Conservation (phyloP, 2,113 vertebrate species). For the Balaenoptera acutorostrata region DNA sequence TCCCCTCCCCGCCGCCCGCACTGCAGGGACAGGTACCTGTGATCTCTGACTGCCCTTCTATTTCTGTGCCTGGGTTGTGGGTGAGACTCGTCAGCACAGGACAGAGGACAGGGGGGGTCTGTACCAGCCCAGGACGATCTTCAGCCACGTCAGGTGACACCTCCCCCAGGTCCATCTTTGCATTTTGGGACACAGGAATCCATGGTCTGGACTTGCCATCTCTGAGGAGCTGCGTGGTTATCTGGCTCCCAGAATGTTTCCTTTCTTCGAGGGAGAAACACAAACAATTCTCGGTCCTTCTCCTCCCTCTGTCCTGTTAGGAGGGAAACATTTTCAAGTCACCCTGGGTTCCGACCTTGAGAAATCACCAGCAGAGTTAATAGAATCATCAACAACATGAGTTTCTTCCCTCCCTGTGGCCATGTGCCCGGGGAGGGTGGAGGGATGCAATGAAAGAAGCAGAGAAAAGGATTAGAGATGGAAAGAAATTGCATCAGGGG, state of each 20-base stretch:
- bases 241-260: neutral
- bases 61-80: neutral
- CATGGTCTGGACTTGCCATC: constrained; percentile 2
- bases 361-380: constrained; percentile 43
- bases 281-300: neutral
- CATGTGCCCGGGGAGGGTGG: neutral
- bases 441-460: constrained; percentile 26
- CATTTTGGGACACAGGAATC: constrained; percentile 36
- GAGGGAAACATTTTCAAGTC: constrained; percentile 17
- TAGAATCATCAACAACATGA: neutral
- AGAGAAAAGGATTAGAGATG: constrained; percentile 46
- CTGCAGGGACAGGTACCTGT: accelerated
- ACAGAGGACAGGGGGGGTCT: constrained; percentile 63
- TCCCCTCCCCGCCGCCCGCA: accelerated
- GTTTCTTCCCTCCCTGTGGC: constrained; percentile 11
- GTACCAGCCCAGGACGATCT: constrained; percentile 40
- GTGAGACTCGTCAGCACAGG: neutral
- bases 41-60: neutral
- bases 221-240: constrained; percentile 30
- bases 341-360: constrained; percentile 4
- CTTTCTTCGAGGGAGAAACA: neutral
- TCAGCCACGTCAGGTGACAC: constrained; percentile 20
- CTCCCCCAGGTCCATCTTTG: constrained; percentile 19
- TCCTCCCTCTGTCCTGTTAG: neutral
- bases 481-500: neutral